Base-by-base conservation (phyloP, 2,797 vertebrate genomes). In the Ispidina lecontei region DNA sequence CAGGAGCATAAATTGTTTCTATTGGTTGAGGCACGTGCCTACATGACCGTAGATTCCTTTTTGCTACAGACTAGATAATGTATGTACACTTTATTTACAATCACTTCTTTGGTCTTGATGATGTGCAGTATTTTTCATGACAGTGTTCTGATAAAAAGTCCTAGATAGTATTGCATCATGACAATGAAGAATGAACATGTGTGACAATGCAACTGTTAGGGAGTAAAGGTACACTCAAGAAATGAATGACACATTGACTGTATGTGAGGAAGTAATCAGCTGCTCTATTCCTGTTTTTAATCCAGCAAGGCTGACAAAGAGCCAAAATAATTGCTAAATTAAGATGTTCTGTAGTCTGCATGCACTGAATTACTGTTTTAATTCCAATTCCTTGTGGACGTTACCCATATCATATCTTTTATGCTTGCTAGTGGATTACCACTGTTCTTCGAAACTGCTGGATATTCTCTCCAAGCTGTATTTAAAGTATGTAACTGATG, bases 1-100 rank as follows among this genome's bases (percentile, higher is more conserved):
- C 60, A 91, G 88, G 55, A 10, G 58, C 78, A 96, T 86, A 96
- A 95, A 97, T 97, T 95, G 83, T 87, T 83, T 91, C 89, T 92
- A 71, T 76, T 11, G 23, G 78, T 94, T 63, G 77, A 91, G 76
- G 67, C 56, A 94, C 92, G 72, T 16, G 9, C 92, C 87, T 90
- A 37, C 12, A 8, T 95, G 95, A 95, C 71, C 87, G 83, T 90
- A 84, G 94, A 85, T 93, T 96, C 74, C 87, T 94, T 84, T 82
- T 91, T 96, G 83, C 72, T 93, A 51, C 83, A 87, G 91, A 93
- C 96, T 94, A 94, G 83, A 80, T 86, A 87, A 89, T 72, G 84
- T 90, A 90, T 37, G 37, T 37, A 37, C 77, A 71, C 82, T 95
- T 96, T 95, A 93, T 82, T 84, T 77, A 91, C 85, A 97, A 93